Evolutionary conservation across 2,797 vertebrate genomes (phyloP).

Genomic region (Antennarius maculatus): DNA sequence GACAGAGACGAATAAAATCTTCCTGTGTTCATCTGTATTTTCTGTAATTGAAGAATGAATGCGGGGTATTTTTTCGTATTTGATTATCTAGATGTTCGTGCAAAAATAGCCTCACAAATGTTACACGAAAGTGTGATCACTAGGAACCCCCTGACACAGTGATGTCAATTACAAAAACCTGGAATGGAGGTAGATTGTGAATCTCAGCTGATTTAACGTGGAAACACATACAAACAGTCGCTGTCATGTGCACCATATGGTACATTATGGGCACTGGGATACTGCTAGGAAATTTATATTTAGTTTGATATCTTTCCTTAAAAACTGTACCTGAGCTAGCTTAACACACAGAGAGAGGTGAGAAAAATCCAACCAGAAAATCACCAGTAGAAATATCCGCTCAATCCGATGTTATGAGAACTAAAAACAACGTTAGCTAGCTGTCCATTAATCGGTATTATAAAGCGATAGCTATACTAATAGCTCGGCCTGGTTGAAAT

Average conservation of each 20-base stretch:
- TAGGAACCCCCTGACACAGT: slow-evolving; percentile 23
- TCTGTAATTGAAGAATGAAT: neutral
- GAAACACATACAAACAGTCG: accelerated
- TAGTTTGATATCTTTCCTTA: slow-evolving; percentile 21
- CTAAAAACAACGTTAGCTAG: neutral
- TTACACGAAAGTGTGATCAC: slow-evolving; percentile 46
- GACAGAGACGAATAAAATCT: no score
- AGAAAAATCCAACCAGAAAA: neutral
- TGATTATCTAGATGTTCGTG: neutral
- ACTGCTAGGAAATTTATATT: slow-evolving; percentile 3
- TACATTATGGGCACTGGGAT: neutral
- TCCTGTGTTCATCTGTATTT: neutral
- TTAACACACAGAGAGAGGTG: slow-evolving; percentile 3
- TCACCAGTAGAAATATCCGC: neutral
- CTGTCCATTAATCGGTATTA: slow-evolving; percentile 2
- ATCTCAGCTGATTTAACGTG: neutral
- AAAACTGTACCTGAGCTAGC: slow-evolving; percentile 3
- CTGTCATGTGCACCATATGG: neutral
- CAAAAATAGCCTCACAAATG: slow-evolving; percentile 37
- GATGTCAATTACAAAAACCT: slow-evolving; percentile 32
- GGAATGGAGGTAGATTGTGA: neutral
- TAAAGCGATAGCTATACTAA: slow-evolving; percentile 45
- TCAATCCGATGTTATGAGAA: accelerated
- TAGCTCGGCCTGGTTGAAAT: slow-evolving; percentile 62
- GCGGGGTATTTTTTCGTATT: neutral